Percentiles rank a stretch among this genome's conserved stretches.
Conservation (phyloP, 2,888 invertebrate genomes). For the Rhagium mordax region DNA sequence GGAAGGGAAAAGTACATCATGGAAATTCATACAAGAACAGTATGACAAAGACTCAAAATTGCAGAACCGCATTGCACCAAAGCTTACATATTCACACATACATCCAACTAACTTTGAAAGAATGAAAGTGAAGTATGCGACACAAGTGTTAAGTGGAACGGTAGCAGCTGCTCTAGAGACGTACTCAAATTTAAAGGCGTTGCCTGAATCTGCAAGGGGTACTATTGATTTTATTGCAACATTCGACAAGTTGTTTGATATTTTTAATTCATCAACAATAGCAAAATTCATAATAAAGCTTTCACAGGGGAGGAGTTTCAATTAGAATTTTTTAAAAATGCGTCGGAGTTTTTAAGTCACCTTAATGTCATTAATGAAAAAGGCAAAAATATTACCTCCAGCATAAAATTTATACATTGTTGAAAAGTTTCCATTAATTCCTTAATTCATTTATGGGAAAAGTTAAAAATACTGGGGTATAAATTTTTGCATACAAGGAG, state of each 20-base stretch:
- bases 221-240: background rate
- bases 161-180: background rate
- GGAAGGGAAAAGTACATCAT: background rate
- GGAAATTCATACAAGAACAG: background rate
- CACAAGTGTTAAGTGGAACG: background rate
- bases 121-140: background rate
- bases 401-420: background rate
- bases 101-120: background rate
- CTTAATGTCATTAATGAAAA: background rate
- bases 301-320: background rate
- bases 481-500: background rate
- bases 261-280: background rate
- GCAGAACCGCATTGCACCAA: background rate
- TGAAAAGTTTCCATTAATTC: background rate
- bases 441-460: background rate
- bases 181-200: background rate
- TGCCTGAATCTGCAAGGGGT: background rate
- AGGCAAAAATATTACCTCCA: background rate
- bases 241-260: background rate
- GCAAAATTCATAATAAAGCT: background rate
- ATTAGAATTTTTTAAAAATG: background rate
- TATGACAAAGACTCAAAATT: background rate
- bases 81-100: background rate
- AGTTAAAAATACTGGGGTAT: background rate
- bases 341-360: background rate